phyloP scores from a whole-genome alignment of 2,888 invertebrate genomes.

The Hypomecis punctinalis region DNA sequence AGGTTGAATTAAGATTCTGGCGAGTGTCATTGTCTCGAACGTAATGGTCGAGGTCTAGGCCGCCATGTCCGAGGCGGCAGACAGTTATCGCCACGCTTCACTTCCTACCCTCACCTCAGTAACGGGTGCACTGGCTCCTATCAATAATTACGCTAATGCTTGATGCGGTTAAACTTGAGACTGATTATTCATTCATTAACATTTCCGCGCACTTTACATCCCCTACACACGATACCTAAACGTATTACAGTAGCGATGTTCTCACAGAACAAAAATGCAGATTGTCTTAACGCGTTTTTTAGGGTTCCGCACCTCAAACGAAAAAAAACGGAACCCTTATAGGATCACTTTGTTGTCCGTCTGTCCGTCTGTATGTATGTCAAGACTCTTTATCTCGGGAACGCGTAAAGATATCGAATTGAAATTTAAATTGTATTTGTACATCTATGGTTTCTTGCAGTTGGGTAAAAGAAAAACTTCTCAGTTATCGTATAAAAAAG shows the following conservation, averaged over 20 bases:
- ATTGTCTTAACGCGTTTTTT: constrained; percentile 1
- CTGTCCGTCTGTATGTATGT: too few species aligned
- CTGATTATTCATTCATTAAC: constrained; percentile 36
- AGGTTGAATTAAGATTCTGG: constrained; percentile 17
- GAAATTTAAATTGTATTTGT: too few species aligned
- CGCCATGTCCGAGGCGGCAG: constrained; percentile 30
- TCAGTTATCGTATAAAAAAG: too few species aligned
- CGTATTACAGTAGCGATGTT: not conserved
- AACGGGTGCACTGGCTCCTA: constrained; percentile 53
- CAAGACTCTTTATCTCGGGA: too few species aligned
- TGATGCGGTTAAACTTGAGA: constrained; percentile 31
- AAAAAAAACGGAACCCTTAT: too few species aligned
- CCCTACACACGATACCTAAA: not conserved
- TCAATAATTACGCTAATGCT: constrained; percentile 56
- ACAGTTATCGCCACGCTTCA: constrained; percentile 71
- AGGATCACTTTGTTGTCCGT: too few species aligned
- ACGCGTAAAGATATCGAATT: too few species aligned
- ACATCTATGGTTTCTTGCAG: too few species aligned
- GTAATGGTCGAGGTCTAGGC: constrained; percentile 51
- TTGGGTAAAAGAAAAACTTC: too few species aligned
- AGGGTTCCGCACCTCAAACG: too few species aligned
- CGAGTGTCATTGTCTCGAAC: constrained; percentile 18
- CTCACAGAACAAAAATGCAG: constrained; percentile 4
- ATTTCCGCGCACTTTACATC: constrained; percentile 37
- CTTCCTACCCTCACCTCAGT: constrained; percentile 66